Base-by-base conservation (phyloP, 2,888 invertebrate genomes). In the Bimastos eiseni region DNA sequence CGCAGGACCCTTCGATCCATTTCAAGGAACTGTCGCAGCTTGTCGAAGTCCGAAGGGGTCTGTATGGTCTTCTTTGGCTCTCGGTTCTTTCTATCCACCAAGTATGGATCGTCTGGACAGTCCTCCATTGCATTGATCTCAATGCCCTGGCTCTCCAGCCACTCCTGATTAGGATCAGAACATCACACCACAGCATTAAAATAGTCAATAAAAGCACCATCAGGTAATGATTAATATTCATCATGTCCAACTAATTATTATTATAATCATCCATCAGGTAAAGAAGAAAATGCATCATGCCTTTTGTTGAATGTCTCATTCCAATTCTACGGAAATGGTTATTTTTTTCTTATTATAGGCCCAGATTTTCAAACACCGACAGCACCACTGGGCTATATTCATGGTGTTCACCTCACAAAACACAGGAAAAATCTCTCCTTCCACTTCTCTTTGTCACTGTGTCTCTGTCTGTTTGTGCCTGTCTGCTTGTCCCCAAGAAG, bases 71-170 rank as follows among this genome's bases (percentile, higher is more conserved):
- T 34, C 90, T 38, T 84, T 36, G 88, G 36, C 21, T 84, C 49
- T 86, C 90, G 37, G 90, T 36, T 55, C 36, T 30, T 89, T 19
- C 95, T 93, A 89, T 93, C 93, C 24, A 94, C 93, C 15, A 94
- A 96, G 94, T 97, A 97, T 0, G 97, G 96, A 95, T 98, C 98
- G 30, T 96, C 95, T 0, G 97, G 97, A 92, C 97, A 94, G 37
- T 96, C 96, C 94, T 97, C 97, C 30, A 96, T 95, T 38, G 96
- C 96, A 38, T 96, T 96, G 88, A 98, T 94, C 92, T 97, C 96
- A 90, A 98, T 95, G 1, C 98, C 98, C 95, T 98, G 97, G 93
- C 97, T 97, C 92, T 96, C 96, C 94, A 98, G 95, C 96, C 97
- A 98, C 95, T 98, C 97, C 97, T 97, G 94, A 34, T 11, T 34